phyloP scores from a whole-genome alignment of 2,113 vertebrate species.

The Tiliqua scincoides region DNA sequence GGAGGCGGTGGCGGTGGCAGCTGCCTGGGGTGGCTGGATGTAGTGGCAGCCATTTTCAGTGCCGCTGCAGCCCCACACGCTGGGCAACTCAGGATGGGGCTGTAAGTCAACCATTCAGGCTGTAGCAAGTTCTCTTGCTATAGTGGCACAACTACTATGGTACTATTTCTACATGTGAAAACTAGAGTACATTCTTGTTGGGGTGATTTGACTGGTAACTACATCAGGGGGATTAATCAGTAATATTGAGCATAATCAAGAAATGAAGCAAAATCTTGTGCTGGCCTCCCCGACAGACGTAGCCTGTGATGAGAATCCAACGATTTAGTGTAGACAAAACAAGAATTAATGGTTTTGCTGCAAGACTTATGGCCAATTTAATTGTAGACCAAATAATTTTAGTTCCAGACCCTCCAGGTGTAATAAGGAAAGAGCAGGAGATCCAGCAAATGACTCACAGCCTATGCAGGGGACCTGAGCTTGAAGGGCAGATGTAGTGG shows the following conservation, averaged over 20 bases:
- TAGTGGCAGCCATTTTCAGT: too few species aligned
- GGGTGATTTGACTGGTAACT: background rate
- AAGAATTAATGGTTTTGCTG: slow-evolving; percentile 39
- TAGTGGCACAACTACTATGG: background rate
- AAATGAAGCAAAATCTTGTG: rapidly evolving
- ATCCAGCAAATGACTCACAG: slow-evolving; percentile 45
- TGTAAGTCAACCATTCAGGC: background rate
- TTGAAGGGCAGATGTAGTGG: background rate
- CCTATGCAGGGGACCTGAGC: background rate
- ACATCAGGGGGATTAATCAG: background rate
- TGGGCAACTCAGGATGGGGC: too few species aligned
- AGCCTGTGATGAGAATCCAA: background rate
- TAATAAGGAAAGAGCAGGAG: slow-evolving; percentile 16
- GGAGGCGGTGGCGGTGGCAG: too few species aligned
- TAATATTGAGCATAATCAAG: background rate
- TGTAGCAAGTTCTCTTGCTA: background rate
- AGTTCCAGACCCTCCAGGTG: slow-evolving; percentile 22
- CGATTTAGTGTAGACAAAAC: slow-evolving; percentile 18
- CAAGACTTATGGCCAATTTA: slow-evolving; percentile 20
- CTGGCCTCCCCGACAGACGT: rapidly evolving
- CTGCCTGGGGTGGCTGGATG: too few species aligned
- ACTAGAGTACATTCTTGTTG: background rate
- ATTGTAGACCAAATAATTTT: slow-evolving; percentile 37
- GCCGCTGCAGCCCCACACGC: too few species aligned
- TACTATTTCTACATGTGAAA: background rate